Evolutionary conservation across 2,797 vertebrate genomes (phyloP), one percentile per base, ranked within the genome.

Genomic region (Sebastolobus altivelis): DNA sequence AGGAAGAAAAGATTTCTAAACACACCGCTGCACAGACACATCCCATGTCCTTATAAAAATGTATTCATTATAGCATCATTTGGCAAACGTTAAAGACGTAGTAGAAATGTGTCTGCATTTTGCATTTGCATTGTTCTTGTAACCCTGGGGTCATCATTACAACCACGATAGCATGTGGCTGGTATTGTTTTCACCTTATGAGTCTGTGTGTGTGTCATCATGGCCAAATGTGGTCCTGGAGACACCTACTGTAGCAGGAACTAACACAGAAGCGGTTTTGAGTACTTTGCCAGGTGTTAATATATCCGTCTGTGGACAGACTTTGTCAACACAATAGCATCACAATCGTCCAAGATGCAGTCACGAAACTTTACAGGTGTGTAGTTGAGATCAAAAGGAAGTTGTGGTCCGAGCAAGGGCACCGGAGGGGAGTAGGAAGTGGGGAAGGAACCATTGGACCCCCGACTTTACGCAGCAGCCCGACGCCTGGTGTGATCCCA

Each of bases 21-120:
- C 49, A 75, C 66, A 56, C 33, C 54, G 62, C 65, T 79, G 65
- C 77, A 54, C 16, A 61, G 66, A 69, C 73, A 68, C 31, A 84
- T 75, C 43, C 54, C 11, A 65, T 43, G 56, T 71, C 40, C 71
- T 84, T 69, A 73, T 75, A 81, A 84, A 88, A 81, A 87, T 72
- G 56, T 82, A 85, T 80, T 89, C 35, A 75, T 66, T 54, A 73
- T 67, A 79, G 84, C 71, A 83, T 56, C 5, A 71, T 72, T 60
- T 73, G 38, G 67, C 35, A 35, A 71, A 75, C 49, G 22, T 43
- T 33, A 35, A 33, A 69, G 16, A 49, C 31, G 38, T 31, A 55
- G 61, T 56, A 56, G 55, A 60, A 82, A 69, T 81, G 22, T n/a
- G 35, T 82, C 61, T 74, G 71, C 10, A 71, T 83, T 83, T 81